Base-by-base conservation (phyloP, 2,888 invertebrate genomes). In the Copidosoma aretas region DNA sequence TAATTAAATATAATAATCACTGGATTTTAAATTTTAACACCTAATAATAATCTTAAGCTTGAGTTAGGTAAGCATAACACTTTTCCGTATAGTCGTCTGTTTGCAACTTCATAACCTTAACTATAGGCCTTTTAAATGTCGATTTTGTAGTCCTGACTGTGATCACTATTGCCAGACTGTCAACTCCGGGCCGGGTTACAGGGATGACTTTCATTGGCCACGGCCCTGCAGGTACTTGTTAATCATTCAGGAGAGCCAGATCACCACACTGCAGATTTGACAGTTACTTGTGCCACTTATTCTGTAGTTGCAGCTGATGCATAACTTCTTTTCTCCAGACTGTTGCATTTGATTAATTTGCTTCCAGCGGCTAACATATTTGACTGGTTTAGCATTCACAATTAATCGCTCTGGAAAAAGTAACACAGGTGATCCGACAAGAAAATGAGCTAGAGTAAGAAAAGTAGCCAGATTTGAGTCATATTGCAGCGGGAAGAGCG, bases 281-380 rank as follows among this genome's bases (percentile, higher is more conserved):
- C 53, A 67, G 58, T 15, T 17, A 14, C 0, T 3, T 32, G 14
- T 49, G 64, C 77, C 76, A 77, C 60, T 79, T 77, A 1, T 66
- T 57, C 32, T 75, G 51, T 32, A 71, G 67, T 59, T 78, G 76
- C 2, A 78, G 71, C 5, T 49, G 62, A 52, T 41, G 12, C 1
- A 76, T 58, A 39, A 76, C n/a, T 76, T 54, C 75, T 76, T 56
- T 58, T 51, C 58, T 21, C 73, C 73, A 77, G 74, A 67, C 53
- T 75, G 73, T 1, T 68, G 53, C 24, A 75, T 49, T 5, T 66
- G 56, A 60, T 75, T 75, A 1, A 75, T 60, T 10, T 70, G 25
- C 62, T 76, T 74, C 76, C 76, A 80, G 1, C 74, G 73, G n/a
- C 63, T 67, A 1, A 8, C 17, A 21, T 22, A 22, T 5, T 1